Base-by-base conservation (phyloP, 1,140 invertebrate genomes). In the Maconellicoccus hirsutus region DNA sequence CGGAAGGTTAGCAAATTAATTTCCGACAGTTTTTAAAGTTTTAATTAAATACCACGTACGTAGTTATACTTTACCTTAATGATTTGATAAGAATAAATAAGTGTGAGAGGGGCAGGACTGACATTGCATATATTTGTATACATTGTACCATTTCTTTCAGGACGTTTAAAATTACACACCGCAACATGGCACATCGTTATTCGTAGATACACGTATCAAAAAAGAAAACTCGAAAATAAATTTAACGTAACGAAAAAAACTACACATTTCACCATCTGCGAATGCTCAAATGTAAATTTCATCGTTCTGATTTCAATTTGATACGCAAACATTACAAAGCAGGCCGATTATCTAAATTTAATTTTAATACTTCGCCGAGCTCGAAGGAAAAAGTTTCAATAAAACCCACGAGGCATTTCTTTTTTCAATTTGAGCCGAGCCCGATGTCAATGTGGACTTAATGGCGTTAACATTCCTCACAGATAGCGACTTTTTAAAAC, bases 371-470 rank as follows among this genome's bases (percentile, higher is more conserved):
- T 12, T 6, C 29, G 4, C 12, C 29, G 29, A 6, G 29, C 42
- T 4, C 42, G 42, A 16, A 52, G n/a, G 16, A 19, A 52, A 52
- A 52, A 52, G 12, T 52, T 14, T 8, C 10, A 16, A 52, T 4
- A 52, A 52, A 52, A 16, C 12, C 10, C 2, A 52, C 42, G 42
- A 52, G 42, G 6, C 6, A 16, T 52, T 52, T 6, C 16, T 52
- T 52, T 52, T 52, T 16, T 16, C 42, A 52, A 52, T 52, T 52
- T 52, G 42, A 16, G 42, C n/a, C 16, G 42, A 14, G 6, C 42
- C 6, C 42, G 42, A 52, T 52, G 42, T 52, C 42, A 52, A 52
- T 52, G 42, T 52, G 42, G 42, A 52, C 42, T 52, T 52, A 52
- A 52, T 52, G 42, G 42, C 42, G 42, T 52, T 16, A 52, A 52